Base-by-base conservation (phyloP, 2,797 vertebrate genomes). In the Atherinosoma microstoma region DNA sequence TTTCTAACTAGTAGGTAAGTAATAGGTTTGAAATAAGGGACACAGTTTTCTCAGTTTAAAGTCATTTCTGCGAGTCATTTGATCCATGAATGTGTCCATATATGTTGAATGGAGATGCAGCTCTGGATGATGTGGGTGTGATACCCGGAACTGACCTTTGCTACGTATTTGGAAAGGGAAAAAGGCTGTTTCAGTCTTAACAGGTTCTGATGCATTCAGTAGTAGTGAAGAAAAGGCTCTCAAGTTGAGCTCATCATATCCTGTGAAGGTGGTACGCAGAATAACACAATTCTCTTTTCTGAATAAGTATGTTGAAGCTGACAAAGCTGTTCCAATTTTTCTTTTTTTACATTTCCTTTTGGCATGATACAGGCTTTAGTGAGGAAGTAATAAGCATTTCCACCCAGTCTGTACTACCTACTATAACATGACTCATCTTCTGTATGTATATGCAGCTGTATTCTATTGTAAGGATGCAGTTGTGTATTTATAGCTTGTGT, bases 201-300 rank as follows among this genome's bases (percentile, higher is more conserved):
- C 57, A 51, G 32, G 10, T 69, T 65, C 65, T 64, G 67, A 62
- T 76, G 20, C 18, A 20, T 73, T 77, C 58, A 2, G 61, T 62
- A 63, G 47, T 24, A 22, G 45, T 54, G 2, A 0, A 79, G 72
- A 79, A 71, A 49, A 8, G 0, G 34, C 56, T 29, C 64, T 66
- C 45, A 58, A 63, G 12, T 57, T 35, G 30, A 27, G 35, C 58
- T 1, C 22, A 65, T 67, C 60, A 64, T 63, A 64, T 76, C 61
- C 76, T 78, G 63, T 80, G 30, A 69, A 63, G 63, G 73, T 34
- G 49, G 36, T 40, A 2, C 15, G 36, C 54, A 78, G 45, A n/a
- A 22, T 22, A 53, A 32, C 36, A 64, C 1, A 53, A 58, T 58
- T 20, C 59, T 30, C 30, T 34, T 54, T 58, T 38, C 30, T 70